Evolutionary conservation across 2,797 vertebrate genomes (phyloP), one percentile per base, ranked within the genome.

Genomic region (Neosilurus hyrtlii): DNA sequence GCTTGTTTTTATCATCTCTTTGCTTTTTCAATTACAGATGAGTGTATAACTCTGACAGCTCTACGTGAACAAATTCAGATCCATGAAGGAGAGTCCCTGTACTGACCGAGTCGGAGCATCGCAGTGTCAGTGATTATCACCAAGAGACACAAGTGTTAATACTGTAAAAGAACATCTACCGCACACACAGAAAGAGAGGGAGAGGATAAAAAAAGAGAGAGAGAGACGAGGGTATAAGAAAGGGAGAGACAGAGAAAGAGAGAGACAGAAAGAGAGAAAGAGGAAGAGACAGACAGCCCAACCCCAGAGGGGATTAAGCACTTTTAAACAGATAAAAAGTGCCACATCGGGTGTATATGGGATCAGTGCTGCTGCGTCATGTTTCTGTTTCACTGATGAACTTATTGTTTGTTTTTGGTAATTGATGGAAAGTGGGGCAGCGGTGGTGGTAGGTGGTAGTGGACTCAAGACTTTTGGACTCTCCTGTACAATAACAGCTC

Each of bases 11-110:
- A 26, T 16, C 37, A 26, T 72, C 49, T 9, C 15, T 73, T 73
- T 56, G 71, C 71, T 73, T 73, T 75, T 59, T 75, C 72, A 57
- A 57, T 59, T 22, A 59, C 10, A 35, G 54, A 59, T 30, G 16
- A 12, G 26, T 75, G 5, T 12, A 75, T 37, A 35, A 20, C 7
- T 37, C 26, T 35, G 73, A 54, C 51, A 3, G 12, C 68, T 22
- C 37, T 6, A n/a, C 5, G 4, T 51, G 11, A 49, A n/a, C 67
- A 49, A 43, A 43, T 22, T 43, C 66, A 20, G 37, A 22, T 49
- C 10, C 37, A 7, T 26, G 51, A 26, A 26, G 7, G 68, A 51
- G 15, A 18, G 18, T 74, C 16, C 26, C 30, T 9, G 0, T 11
- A 0, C 52, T 56, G 15, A 56, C 26, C 20, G 51, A 30, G 51